These are phyloP conservation scores for Pygoscelis adeliae DNA, from an alignment of 2,113 vertebrate genomes.

Conservation along the genomic window DNA sequence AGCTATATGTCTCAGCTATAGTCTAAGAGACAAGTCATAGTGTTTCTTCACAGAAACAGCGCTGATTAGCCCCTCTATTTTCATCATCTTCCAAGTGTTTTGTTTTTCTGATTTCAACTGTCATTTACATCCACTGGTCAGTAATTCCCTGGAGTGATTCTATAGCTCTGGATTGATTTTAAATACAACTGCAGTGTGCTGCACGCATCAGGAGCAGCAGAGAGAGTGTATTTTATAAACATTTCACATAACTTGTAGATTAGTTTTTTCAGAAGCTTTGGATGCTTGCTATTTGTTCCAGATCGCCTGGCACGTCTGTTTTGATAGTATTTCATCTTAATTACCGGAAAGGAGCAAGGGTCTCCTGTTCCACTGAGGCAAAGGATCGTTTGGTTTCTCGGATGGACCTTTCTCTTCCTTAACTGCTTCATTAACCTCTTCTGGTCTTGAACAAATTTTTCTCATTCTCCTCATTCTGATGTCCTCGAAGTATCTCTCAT, in stretches of 20 bases:
- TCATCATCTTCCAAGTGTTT: not conserved
- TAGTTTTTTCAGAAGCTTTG: not conserved
- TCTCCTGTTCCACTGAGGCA: not conserved
- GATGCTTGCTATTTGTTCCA: not conserved
- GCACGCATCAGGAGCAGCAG: not conserved
- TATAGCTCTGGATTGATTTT: not conserved
- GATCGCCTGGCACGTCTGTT: not conserved
- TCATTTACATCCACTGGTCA: conserved; percentile 8
- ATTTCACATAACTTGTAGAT: not conserved
- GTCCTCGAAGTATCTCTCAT: not conserved
- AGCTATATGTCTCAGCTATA: not conserved
- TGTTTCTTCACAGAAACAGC: not conserved
- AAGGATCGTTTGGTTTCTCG: not conserved
- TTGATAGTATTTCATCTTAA: not conserved
- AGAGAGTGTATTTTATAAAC: not conserved
- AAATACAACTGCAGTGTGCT: not conserved
- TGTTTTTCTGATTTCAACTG: not conserved
- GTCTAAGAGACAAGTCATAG: not conserved
- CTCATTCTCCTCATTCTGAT: not conserved
- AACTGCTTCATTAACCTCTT: not conserved
- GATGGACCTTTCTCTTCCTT: not conserved
- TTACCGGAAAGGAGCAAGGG: not conserved
- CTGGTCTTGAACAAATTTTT: not conserved
- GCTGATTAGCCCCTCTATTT: not conserved
- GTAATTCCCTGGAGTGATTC: not conserved